Evolutionary conservation across 2,797 vertebrate genomes (phyloP), one percentile per base, ranked within the genome.

Genomic region (Masticophis lateralis): DNA sequence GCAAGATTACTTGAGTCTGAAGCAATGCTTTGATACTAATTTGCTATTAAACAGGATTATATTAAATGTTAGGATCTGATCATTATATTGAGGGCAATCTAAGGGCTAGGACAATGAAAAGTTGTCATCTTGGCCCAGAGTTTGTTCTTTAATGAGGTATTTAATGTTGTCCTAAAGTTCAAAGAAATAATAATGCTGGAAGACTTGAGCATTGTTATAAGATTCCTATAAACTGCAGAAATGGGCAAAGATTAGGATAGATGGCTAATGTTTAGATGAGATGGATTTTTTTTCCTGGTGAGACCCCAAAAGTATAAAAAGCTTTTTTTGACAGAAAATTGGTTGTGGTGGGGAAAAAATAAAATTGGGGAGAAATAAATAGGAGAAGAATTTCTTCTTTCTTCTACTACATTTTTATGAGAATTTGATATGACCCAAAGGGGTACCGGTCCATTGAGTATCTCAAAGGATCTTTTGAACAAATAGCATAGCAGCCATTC

Each of bases 1-100:
- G 51, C 87, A 86, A 55, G n/a, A 87, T 87, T 92, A 92, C 27
- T 87, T 43, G 91, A 91, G 14, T 92, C 66, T 69, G 63, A 87
- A 92, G 22, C 51, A 92, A 55, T 69, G 88, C 20, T 28, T 89
- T 63, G 57, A 60, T 86, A 56, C 22, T 69, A 53, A 92, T 32
- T 32, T 88, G 25, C 86, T 53, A 10, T 92, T 14, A 88, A 87
- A 53, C 37, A 53, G 22, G 20, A 27, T 14, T 61, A 4, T 87
- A 32, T 27, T 55, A n/a, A 53, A 63, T 55, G 37, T 59, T 60
- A 59, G 43, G 18, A 20, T 51, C 11, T 61, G 79, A 89, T 14
- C 22, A 60, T 32, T 61, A 13, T 47, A 57, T 60, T 60, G 7
- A 7, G 57, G 32, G 37, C 1, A 28, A 20, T n/a, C 4, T 9